Evolutionary conservation across 2,888 invertebrate genomes (phyloP).

Genomic region (Polydesmus complanatus): DNA sequence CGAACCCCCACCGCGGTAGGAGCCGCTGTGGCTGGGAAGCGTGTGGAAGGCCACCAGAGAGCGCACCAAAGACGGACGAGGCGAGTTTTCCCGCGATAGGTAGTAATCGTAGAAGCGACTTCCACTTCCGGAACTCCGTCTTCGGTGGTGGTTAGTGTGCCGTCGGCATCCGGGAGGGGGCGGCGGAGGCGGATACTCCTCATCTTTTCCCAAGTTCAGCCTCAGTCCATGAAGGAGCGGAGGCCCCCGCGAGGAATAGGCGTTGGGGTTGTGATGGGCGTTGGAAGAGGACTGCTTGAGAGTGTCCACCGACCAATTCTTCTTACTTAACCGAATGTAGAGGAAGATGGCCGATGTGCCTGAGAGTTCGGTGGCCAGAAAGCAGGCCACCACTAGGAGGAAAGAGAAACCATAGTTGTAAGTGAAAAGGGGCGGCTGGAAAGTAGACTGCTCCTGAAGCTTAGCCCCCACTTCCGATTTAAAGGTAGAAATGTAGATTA

Average conservation of each 20-base stretch:
- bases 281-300: not conserved
- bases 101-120: conserved; percentile 8
- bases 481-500: conserved; percentile 84
- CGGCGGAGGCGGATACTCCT: conserved; percentile 15
- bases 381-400: conserved; percentile 68
- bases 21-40: not conserved
- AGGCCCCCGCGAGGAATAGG: not conserved
- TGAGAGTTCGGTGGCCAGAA: conserved; percentile 67
- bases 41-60: not conserved
- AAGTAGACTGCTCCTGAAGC: conserved; percentile 60
- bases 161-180: conserved; percentile 19
- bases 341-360: conserved; percentile 76
- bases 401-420: conserved; percentile 81
- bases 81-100: conserved; percentile 15
- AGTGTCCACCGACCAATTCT: conserved; percentile 16
- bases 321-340: conserved; percentile 57
- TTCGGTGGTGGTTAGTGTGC: conserved; percentile 12
- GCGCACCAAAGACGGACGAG: conserved; percentile 13
- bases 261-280: not conserved
- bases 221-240: too few relatives aligned
- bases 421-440: conserved; percentile 64
- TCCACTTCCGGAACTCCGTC: conserved; percentile 7
- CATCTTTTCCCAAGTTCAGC: too few relatives aligned
- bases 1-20: not conserved
- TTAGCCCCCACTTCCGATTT: conserved; percentile 82